Conservation (phyloP, 2,797 vertebrate species). For the Catharus ustulatus region DNA sequence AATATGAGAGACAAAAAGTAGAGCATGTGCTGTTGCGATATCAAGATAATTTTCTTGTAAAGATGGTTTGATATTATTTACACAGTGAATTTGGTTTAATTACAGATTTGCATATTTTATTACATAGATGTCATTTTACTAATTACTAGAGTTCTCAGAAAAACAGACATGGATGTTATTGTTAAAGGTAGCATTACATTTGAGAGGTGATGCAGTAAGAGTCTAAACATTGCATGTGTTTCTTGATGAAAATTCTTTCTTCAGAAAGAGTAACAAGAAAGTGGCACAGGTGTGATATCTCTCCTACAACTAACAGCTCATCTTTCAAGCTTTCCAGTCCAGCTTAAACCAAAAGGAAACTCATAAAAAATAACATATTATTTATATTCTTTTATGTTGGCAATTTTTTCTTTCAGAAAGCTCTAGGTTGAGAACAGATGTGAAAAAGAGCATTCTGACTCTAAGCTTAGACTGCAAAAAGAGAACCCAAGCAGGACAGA, state of each 20-base stretch:
- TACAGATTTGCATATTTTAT: conserved; percentile 1
- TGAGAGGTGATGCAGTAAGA: not conserved
- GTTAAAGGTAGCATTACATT: not conserved
- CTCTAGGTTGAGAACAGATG: not conserved
- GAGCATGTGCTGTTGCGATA: accelerated
- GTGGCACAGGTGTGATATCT: not conserved
- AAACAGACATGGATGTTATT: not conserved
- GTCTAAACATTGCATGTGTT: not conserved
- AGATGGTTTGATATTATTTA: not conserved
- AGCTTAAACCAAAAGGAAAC: conserved; percentile 5
- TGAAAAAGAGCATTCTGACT: not conserved
- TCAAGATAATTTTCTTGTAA: conserved; percentile 1
- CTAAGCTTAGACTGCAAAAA: not conserved
- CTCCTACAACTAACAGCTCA: not conserved
- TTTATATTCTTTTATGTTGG: not conserved
- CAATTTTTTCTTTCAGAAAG: conserved; percentile 8
- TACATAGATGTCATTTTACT: not conserved
- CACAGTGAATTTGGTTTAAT: not conserved
- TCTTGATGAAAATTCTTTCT: conserved; percentile 13
- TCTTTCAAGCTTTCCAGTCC: not conserved
- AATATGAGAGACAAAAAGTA: not conserved
- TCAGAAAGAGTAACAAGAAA: not conserved
- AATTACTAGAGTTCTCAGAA: not conserved
- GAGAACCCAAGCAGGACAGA: not conserved
- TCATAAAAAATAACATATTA: not conserved